Percentiles rank a stretch among this genome's conserved stretches.
phyloP scores from a whole-genome alignment of 1,140 invertebrate species.

The Saccostrea glomerata region DNA sequence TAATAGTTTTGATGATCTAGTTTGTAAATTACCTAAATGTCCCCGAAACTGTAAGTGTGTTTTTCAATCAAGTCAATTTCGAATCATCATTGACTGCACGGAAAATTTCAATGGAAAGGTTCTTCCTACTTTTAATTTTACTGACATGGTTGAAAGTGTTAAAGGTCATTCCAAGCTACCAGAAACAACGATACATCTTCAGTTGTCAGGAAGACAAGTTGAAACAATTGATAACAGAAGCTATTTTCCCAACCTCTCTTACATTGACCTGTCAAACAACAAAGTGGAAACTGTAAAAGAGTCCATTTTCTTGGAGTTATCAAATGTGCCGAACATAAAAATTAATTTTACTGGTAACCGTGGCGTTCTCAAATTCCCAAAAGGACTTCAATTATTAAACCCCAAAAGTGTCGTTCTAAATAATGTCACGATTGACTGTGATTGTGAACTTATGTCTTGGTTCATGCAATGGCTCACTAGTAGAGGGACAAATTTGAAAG shows the following conservation, averaged over 20 bases:
- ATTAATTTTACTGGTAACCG: background rate
- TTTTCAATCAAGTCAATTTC: background rate
- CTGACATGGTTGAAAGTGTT: background rate
- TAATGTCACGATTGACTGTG: background rate
- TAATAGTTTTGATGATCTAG: background rate
- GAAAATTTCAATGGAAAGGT: background rate
- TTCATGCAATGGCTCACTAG: background rate
- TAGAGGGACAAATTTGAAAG: background rate
- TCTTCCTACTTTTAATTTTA: background rate
- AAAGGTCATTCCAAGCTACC: background rate
- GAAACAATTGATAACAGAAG: background rate
- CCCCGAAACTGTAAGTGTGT: background rate
- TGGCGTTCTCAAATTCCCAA: background rate
- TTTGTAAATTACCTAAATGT: background rate
- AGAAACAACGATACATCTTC: background rate
- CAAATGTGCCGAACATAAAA: background rate
- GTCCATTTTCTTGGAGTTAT: background rate
- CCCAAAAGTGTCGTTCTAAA: background rate
- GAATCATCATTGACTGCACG: background rate
- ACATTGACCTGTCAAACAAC: background rate
- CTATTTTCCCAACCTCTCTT: background rate
- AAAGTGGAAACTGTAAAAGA: background rate
- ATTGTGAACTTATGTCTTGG: background rate
- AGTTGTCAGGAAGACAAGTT: background rate
- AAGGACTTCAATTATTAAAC: background rate